Percentiles rank a stretch among this genome's conserved stretches.
Evolutionary conservation across 1,140 invertebrate species (phyloP).

Genomic region (Musca domestica): DNA sequence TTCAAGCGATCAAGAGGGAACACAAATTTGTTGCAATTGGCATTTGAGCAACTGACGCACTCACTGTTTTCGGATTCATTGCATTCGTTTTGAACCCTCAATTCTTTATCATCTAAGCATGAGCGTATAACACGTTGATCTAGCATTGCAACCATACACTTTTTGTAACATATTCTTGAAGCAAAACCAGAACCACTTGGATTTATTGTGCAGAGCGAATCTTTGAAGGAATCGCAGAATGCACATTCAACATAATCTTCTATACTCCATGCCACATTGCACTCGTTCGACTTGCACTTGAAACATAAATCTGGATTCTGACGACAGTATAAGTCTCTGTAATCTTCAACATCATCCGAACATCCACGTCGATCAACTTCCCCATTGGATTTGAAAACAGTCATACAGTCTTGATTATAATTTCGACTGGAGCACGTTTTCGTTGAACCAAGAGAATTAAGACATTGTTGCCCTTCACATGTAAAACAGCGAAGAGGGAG

Average conservation of each 20-base stretch:
- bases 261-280: conserved; percentile 40
- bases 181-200: conserved; percentile 24
- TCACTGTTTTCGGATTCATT: conserved; percentile 30
- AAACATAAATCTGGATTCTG: conserved; percentile 36
- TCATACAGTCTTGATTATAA: conserved; percentile 42
- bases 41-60: conserved; percentile 34
- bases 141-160: conserved; percentile 40
- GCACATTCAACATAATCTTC: conserved; percentile 36
- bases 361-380: conserved; percentile 41
- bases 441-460: conserved; percentile 37
- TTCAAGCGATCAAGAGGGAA: conserved; percentile 38
- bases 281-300: conserved; percentile 48
- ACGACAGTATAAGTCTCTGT: conserved; percentile 41
- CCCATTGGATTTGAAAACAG: conserved; percentile 40
- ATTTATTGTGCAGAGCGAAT: conserved; percentile 31
- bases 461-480: conserved; percentile 41
- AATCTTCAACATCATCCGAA: conserved; percentile 44
- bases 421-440: conserved; percentile 32
- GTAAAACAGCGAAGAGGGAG: conserved; percentile 41
- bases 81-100: conserved; percentile 33
- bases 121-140: conserved; percentile 33
- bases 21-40: conserved; percentile 38
- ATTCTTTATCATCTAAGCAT: conserved; percentile 46
- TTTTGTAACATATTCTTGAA: conserved; percentile 35
- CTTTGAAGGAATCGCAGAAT: conserved; percentile 37